Percentiles rank a stretch among this genome's conserved stretches.
These are phyloP conservation scores for Noctua pronuba DNA, from an alignment of 2,888 invertebrate species.

Conservation along the genomic window DNA sequence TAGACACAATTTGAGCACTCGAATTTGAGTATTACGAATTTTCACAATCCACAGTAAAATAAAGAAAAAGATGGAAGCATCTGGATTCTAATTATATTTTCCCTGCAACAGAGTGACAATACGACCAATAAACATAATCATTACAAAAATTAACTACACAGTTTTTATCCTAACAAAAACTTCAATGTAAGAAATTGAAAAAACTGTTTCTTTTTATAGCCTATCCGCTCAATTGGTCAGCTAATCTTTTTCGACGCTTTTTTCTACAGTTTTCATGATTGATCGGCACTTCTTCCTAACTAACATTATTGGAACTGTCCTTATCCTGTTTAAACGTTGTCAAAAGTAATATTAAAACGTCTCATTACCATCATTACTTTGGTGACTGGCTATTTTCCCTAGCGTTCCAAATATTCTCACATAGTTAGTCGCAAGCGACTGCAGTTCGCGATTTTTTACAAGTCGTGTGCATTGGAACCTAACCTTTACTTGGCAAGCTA, in stretches of 20 bases:
- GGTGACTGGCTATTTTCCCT: background rate
- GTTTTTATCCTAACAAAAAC: conserved; percentile 45
- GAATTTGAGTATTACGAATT: background rate
- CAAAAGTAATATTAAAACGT: background rate
- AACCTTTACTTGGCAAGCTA: conserved; percentile 30
- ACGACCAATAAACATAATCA: background rate
- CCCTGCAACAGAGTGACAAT: background rate
- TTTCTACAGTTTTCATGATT: conserved; percentile 16
- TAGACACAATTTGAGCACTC: background rate
- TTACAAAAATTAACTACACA: conserved; percentile 25
- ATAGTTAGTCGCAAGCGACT: no score
- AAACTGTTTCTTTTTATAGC: conserved; percentile 37
- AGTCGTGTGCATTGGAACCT: conserved; percentile 24
- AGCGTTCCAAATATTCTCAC: background rate
- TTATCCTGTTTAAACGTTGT: conserved; percentile 35
- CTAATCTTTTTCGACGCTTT: conserved; percentile 33
- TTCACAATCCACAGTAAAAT: background rate
- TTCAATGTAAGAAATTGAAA: conserved; percentile 50
- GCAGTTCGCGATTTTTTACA: background rate
- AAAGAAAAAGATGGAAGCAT: background rate
- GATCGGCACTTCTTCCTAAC: background rate
- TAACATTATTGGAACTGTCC: conserved; percentile 32
- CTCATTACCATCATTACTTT: background rate
- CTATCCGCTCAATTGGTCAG: conserved; percentile 39
- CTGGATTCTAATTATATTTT: background rate